These are phyloP conservation scores for Slavum lentiscoides DNA, from an alignment of 2,888 invertebrate species.

Conservation along the genomic window DNA sequence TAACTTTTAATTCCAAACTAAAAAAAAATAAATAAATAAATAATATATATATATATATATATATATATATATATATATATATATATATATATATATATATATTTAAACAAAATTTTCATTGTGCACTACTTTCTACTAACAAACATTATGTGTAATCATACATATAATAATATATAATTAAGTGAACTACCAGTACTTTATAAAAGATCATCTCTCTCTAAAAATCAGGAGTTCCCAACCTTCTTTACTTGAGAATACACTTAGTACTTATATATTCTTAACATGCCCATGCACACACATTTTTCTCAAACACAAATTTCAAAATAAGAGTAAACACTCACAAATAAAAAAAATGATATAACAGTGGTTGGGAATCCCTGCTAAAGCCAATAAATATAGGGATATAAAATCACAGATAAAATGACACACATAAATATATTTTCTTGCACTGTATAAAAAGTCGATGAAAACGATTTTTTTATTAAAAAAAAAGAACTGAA, in stretches of 20 bases:
- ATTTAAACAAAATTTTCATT: neutral
- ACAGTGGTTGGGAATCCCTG: neutral
- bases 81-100: no score
- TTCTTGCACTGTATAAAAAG: neutral
- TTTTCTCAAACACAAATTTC: no score
- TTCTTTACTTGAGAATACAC: no score
- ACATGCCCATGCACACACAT: no score
- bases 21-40: conserved; percentile 13
- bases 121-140: conserved; percentile 13
- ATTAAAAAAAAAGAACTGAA: no score
- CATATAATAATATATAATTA: neutral
- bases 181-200: neutral
- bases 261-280: no score
- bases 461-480: neutral
- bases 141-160: conserved; percentile 20
- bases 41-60: no score
- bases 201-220: neutral
- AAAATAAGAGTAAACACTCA: no score
- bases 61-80: no score
- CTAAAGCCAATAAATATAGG: neutral
- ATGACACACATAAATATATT: neutral
- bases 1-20: neutral
- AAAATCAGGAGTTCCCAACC: no score
- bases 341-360: no score
- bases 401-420: neutral